Evolutionary conservation across 1,140 invertebrate genomes (phyloP).

Genomic region (Hyles vespertilio): DNA sequence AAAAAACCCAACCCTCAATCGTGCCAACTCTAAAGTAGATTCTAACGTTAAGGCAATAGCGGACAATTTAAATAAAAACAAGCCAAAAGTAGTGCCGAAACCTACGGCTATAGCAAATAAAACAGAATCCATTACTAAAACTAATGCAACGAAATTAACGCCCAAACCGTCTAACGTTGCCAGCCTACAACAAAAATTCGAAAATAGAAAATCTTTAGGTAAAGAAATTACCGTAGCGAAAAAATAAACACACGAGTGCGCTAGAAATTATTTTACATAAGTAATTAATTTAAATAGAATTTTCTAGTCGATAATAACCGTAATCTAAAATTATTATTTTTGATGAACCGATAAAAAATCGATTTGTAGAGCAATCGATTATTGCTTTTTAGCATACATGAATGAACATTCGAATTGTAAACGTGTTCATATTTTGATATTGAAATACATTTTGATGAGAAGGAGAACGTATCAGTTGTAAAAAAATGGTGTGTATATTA

Average conservation of each 20-base stretch:
- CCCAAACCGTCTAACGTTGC: conserved; percentile 82
- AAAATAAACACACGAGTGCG: conserved; percentile 34
- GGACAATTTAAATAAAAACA: conserved; percentile 62
- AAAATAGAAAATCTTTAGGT: conserved; percentile 72
- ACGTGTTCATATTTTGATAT: conserved; percentile 40
- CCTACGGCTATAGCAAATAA: conserved; percentile 46
- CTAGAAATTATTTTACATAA: conserved; percentile 14
- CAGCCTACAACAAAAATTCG: conserved; percentile 85
- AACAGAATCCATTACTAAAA: conserved; percentile 55
- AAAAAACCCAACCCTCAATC: conserved; percentile 39
- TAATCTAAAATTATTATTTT: not conserved
- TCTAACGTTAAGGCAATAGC: conserved; percentile 62
- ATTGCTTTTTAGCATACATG: no score
- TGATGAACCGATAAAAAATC: not conserved
- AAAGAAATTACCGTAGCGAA: conserved; percentile 56
- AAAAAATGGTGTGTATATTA: not conserved
- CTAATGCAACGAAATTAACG: conserved; percentile 73
- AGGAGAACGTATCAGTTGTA: conserved; percentile 1
- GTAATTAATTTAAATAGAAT: conserved; percentile 15
- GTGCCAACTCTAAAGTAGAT: conserved; percentile 51
- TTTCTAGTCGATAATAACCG: conserved; percentile 21
- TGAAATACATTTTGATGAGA: conserved; percentile 15
- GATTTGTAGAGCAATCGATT: no score
- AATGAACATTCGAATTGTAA: conserved; percentile 4
- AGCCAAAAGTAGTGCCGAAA: conserved; percentile 65